phyloP scores from a whole-genome alignment of 2,113 vertebrate species.

The Malurus elegans region DNA sequence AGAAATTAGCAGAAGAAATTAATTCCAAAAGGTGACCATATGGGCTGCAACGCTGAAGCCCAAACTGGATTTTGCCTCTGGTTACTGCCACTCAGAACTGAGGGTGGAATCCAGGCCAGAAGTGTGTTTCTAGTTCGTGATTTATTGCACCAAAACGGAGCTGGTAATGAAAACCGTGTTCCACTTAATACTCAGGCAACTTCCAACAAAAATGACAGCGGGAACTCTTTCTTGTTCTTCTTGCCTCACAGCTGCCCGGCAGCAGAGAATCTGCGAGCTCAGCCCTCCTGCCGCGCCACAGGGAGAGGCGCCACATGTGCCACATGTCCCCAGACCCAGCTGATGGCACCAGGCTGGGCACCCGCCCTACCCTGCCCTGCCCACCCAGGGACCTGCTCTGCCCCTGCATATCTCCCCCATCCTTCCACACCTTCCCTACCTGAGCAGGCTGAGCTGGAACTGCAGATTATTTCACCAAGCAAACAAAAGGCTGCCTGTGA shows the following conservation, averaged over 20 bases:
- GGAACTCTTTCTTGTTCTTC: conserved; percentile 16
- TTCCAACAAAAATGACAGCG: conserved; percentile 44
- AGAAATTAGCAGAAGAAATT: conserved; percentile 50
- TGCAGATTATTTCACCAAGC: background rate
- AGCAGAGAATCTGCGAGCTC: background rate
- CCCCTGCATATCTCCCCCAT: background rate
- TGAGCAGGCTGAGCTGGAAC: background rate
- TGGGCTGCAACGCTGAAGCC: background rate
- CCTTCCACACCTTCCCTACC: background rate
- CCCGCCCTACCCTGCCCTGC: accelerated
- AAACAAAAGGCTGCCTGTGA: background rate
- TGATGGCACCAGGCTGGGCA: background rate
- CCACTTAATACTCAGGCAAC: background rate
- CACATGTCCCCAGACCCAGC: background rate
- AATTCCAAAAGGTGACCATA: conserved; percentile 59
- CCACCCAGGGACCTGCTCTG: background rate
- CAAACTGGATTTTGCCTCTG: conserved; percentile 6
- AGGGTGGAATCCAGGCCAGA: conserved; percentile 28
- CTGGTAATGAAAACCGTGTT: conserved; percentile 46
- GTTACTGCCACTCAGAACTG: background rate
- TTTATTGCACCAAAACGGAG: conserved; percentile 36
- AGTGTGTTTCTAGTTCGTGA: background rate
- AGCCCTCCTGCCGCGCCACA: background rate
- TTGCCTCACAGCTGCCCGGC: background rate
- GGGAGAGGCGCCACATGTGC: background rate